Evolutionary conservation across 2,888 invertebrate genomes (phyloP).

Genomic region (Hedya salicella): DNA sequence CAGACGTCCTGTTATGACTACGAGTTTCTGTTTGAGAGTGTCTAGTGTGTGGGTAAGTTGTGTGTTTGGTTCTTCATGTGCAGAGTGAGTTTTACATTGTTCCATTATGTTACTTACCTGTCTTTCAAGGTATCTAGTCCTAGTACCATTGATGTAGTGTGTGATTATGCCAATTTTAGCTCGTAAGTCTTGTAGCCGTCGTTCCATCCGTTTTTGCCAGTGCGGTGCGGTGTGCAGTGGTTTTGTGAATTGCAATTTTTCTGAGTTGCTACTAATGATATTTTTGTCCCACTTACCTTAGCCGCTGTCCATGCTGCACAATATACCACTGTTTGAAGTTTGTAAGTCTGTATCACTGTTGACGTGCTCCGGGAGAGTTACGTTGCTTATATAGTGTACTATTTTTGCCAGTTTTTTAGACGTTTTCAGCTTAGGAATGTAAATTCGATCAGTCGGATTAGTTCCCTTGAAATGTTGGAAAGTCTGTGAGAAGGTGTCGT

Average conservation of each 20-base stretch:
- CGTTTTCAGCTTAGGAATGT: constrained; percentile 43
- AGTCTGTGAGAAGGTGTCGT: constrained; percentile 19
- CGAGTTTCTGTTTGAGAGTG: constrained; percentile 42
- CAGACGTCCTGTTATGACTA: constrained; percentile 32
- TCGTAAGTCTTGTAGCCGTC: constrained; percentile 37
- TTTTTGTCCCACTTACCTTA: constrained; percentile 27
- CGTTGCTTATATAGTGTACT: constrained; percentile 34
- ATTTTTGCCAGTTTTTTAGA: constrained; percentile 38
- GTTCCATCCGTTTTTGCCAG: constrained; percentile 45
- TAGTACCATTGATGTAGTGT: constrained; percentile 41
- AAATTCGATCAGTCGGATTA: constrained; percentile 26
- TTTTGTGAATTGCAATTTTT: not conserved
- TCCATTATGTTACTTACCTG: constrained; percentile 32
- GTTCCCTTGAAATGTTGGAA: constrained; percentile 8
- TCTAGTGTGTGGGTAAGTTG: constrained; percentile 34
- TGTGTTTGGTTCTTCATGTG: constrained; percentile 43
- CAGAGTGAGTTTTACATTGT: constrained; percentile 41
- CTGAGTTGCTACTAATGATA: constrained; percentile 3
- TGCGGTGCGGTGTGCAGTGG: constrained; percentile 23
- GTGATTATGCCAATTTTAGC: constrained; percentile 41
- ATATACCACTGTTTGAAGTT: constrained; percentile 36
- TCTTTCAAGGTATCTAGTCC: constrained; percentile 13
- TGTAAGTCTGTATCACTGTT: constrained; percentile 20
- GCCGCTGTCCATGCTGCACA: constrained; percentile 42
- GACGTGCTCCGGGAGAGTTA: constrained; percentile 32